A percentile compares a stretch with the other conserved stretches of the same genome.
Evolutionary conservation across 2,113 vertebrate genomes (phyloP).

Genomic region (Notothenia rossii): DNA sequence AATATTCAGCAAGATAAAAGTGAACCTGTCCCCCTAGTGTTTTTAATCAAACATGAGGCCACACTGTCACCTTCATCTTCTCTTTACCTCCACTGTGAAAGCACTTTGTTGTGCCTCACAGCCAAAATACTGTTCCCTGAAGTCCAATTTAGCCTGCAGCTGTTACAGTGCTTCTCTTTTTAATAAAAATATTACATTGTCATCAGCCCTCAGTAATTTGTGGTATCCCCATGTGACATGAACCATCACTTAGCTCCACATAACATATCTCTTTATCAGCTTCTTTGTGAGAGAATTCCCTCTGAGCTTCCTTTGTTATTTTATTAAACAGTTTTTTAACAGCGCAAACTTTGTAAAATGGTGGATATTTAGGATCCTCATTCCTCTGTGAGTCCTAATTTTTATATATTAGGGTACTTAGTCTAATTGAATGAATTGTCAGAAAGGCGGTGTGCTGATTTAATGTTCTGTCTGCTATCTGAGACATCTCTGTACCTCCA

Average conservation of each 20-base stretch:
- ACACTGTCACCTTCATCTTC: slow-evolving; percentile 44
- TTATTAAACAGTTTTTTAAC: slow-evolving; percentile 39
- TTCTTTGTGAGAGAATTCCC: slow-evolving; percentile 37
- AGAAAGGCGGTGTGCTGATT: slow-evolving; percentile 60
- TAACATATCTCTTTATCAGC: slow-evolving; percentile 42
- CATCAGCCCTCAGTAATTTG: slow-evolving; percentile 60
- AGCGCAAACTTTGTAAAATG: slow-evolving; percentile 49
- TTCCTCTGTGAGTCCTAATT: slow-evolving; percentile 48
- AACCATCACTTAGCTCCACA: slow-evolving; percentile 20
- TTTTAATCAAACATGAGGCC: slow-evolving; percentile 61
- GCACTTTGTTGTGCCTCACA: slow-evolving; percentile 20
- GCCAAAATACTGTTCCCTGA: slow-evolving; percentile 50
- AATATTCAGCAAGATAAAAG: slow-evolving; percentile 37
- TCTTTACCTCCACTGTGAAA: slow-evolving; percentile 44
- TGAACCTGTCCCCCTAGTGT: slow-evolving; percentile 21
- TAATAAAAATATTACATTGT: slow-evolving; percentile 63
- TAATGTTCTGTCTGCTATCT: slow-evolving; percentile 58
- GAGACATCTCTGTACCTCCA: slow-evolving; percentile 25
- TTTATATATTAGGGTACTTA: slow-evolving; percentile 60
- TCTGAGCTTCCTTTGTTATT: slow-evolving; percentile 11
- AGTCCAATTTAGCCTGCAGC: slow-evolving; percentile 49
- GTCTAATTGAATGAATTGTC: slow-evolving; percentile 67
- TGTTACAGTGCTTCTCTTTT: slow-evolving; percentile 51
- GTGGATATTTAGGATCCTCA: slow-evolving; percentile 42
- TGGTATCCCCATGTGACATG: slow-evolving; percentile 38